Conservation (phyloP, 2,888 invertebrate species). For the Sacculina carcini region DNA sequence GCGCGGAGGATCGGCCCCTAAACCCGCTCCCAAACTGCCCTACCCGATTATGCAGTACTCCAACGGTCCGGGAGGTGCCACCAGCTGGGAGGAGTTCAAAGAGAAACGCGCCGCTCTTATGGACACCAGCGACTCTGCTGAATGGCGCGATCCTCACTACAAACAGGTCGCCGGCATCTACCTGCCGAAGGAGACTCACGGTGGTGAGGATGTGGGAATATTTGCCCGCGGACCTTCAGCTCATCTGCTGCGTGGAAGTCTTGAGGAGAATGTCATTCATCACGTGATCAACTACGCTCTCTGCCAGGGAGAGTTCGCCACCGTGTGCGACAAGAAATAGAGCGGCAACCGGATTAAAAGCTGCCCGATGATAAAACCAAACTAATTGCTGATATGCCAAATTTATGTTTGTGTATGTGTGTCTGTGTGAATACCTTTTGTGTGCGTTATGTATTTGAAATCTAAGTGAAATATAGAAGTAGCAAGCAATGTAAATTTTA, state of each 20-base stretch:
- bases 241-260: not conserved
- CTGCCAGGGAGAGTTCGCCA: not conserved
- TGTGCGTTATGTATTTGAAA: too few relatives aligned
- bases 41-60: not conserved
- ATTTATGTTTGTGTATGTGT: too few relatives aligned
- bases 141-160: not conserved
- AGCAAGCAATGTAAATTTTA: too few relatives aligned
- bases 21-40: not conserved
- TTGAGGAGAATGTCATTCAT: not conserved
- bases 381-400: too few relatives aligned
- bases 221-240: not conserved
- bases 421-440: too few relatives aligned
- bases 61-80: not conserved
- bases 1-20: not conserved
- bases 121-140: not conserved
- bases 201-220: not conserved
- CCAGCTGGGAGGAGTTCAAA: not conserved
- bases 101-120: not conserved
- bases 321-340: not conserved
- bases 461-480: too few relatives aligned
- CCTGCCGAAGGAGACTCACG: not conserved
- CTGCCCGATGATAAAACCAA: too few relatives aligned
- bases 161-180: not conserved
- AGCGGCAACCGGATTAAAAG: too few relatives aligned
- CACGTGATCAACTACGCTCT: not conserved